A percentile compares a stretch with the other conserved stretches of the same genome.
phyloP scores from a whole-genome alignment of 2,113 vertebrate genomes.

The Phocoena sinus region DNA sequence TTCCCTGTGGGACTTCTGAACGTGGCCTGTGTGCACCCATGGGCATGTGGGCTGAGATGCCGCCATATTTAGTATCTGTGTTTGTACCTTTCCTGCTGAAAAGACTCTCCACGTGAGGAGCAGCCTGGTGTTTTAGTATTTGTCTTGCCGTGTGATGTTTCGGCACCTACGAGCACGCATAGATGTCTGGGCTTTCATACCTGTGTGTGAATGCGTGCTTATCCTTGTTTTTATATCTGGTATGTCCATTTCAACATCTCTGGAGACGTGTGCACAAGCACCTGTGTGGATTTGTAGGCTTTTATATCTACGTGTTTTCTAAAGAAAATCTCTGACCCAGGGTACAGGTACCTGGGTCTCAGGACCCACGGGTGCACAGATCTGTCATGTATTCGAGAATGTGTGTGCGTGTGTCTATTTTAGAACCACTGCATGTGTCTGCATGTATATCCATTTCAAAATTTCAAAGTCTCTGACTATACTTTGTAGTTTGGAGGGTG shows the following conservation, averaged over 20 bases:
- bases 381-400: not conserved
- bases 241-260: not conserved
- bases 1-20: not conserved
- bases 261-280: not conserved
- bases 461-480: not conserved
- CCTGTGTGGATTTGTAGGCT: not conserved
- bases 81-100: not conserved
- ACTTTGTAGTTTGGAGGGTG: not conserved
- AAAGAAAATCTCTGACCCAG: not conserved
- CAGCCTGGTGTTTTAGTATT: not conserved
- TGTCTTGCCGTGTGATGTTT: not conserved
- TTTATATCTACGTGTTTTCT: not conserved
- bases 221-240: not conserved
- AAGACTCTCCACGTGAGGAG: not conserved
- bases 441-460: not conserved
- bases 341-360: not conserved
- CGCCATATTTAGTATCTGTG: not conserved
- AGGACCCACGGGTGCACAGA: not conserved
- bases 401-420: not conserved
- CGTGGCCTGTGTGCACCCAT: not conserved
- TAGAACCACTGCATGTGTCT: not conserved
- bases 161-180: accelerated
- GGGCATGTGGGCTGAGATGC: not conserved
- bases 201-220: not conserved
- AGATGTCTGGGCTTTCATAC: not conserved